A percentile compares a stretch with the other conserved stretches of the same genome.
Evolutionary conservation across 2,888 invertebrate species (phyloP).

Genomic region (Drosophila meridionalis): DNA sequence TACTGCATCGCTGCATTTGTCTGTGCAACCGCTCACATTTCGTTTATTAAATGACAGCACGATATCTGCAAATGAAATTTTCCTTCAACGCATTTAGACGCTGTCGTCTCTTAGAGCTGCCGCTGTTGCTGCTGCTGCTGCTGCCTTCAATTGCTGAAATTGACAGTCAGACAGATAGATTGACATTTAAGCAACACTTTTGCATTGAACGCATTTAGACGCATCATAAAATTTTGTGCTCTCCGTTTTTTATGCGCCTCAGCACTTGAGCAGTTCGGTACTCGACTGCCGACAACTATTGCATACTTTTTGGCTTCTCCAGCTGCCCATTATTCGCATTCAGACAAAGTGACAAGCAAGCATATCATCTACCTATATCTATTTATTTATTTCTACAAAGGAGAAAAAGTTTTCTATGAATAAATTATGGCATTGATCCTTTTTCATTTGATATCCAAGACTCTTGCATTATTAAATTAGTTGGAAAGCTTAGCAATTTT

Average conservation of each 20-base stretch:
- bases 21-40: slow-evolving; percentile 73
- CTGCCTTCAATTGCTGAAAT: slow-evolving; percentile 76
- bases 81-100: slow-evolving; percentile 78
- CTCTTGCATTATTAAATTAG: slow-evolving; percentile 1
- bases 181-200: slow-evolving; percentile 82
- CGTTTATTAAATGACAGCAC: slow-evolving; percentile 84
- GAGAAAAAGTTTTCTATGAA: slow-evolving; percentile 24
- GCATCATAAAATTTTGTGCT: slow-evolving; percentile 80
- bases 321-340: slow-evolving; percentile 40
- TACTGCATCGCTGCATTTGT: slow-evolving; percentile 79
- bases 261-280: slow-evolving; percentile 69
- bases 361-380: slow-evolving; percentile 10
- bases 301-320: slow-evolving; percentile 71
- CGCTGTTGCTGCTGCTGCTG: slow-evolving; percentile 23
- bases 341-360: slow-evolving; percentile 20
- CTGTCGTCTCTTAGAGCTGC: slow-evolving; percentile 39
- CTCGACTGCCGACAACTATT: slow-evolving; percentile 58
- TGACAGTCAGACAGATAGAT: slow-evolving; percentile 81
- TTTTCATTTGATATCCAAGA: neutral
- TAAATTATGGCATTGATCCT: slow-evolving; percentile 34
- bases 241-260: slow-evolving; percentile 61
- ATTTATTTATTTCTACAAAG: slow-evolving; percentile 16
- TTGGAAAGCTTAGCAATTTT: neutral
- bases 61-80: slow-evolving; percentile 85
- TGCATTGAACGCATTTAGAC: slow-evolving; percentile 75